phyloP scores from a whole-genome alignment of 2,113 vertebrate species.

The Irena cyanogastra region DNA sequence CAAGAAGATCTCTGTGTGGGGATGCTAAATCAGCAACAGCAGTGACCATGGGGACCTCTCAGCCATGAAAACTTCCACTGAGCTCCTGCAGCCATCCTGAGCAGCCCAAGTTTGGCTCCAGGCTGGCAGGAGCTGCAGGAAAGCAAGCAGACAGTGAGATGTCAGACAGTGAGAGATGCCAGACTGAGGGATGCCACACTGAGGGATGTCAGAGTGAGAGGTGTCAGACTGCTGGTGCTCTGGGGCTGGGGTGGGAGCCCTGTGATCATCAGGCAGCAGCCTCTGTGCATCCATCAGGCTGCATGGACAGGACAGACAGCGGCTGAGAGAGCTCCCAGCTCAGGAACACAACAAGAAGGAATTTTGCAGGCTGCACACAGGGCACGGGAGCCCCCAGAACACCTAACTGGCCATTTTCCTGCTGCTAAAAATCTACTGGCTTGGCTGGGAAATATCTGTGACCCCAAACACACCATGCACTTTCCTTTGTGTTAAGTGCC shows the following conservation, averaged over 20 bases:
- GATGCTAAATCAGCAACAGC: background rate
- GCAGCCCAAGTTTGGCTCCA: background rate
- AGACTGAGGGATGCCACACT: background rate
- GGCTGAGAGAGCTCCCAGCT: background rate
- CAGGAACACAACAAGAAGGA: background rate
- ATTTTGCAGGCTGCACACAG: background rate
- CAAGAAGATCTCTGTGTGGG: accelerated
- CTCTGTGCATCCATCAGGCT: background rate
- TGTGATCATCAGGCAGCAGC: background rate
- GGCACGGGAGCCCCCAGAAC: background rate
- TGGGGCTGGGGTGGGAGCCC: background rate
- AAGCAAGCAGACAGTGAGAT: background rate
- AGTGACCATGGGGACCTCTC: accelerated
- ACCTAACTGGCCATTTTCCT: background rate
- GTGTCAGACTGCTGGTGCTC: accelerated
- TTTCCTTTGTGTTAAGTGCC: background rate
- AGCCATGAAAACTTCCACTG: background rate
- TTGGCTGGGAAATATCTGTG: background rate
- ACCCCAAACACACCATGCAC: background rate
- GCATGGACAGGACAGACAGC: background rate
- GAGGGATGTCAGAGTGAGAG: background rate
- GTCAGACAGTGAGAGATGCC: background rate
- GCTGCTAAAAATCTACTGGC: background rate
- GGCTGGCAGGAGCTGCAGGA: background rate
- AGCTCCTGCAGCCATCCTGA: background rate